Base-by-base conservation (phyloP, 1,140 invertebrate genomes). In the Lepidurus packardi region DNA sequence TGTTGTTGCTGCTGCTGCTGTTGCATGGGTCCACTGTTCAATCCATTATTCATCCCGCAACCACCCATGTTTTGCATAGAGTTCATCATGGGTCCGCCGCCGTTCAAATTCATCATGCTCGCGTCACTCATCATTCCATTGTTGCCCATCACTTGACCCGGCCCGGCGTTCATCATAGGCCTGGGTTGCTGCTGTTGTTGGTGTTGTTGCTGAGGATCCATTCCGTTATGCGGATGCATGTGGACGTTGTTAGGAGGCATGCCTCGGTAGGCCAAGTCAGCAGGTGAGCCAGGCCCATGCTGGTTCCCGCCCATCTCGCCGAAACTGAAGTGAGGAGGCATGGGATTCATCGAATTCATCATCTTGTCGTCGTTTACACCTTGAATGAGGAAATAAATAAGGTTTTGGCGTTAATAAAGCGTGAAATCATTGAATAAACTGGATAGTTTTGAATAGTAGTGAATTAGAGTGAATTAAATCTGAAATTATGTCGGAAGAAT, bases 301-400 rank as follows among this genome's bases (percentile, higher is more conserved):
- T 43, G 47, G 21, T 77, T 77, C 16, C 77, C 77, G 34, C 78
- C 78, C 78, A 78, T 78, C 41, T 78, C 78, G 34, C 78, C 78
- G 75, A 45, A 77, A 9, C 34, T 13, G 21, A 78, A 78, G 42
- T 78, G 78, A 45, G 78, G 45, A n/a, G 78, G 43, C 65, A 78
- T 78, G 78, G 74, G 78, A 47, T 78, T 78, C 78, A 78, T 78
- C 4, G 78, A 74, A 74, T 78, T 78, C 78, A 78, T 78, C 78
- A 78, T 78, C 13, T 74, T 78, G 73, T 24, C 53, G 10, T 21
- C 53, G 53, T 65, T 65, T 21, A 65, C 16, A 11, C 21, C 53
- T 65, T 13, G 21, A 65, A 65, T 65, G 1, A 65, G 0, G 8
- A 7, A 65, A n/a, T n/a, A 65, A 65, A n/a, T 6, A 65, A 1